Evolutionary conservation across 2,797 vertebrate genomes (phyloP).

Genomic region (Avahi laniger): DNA sequence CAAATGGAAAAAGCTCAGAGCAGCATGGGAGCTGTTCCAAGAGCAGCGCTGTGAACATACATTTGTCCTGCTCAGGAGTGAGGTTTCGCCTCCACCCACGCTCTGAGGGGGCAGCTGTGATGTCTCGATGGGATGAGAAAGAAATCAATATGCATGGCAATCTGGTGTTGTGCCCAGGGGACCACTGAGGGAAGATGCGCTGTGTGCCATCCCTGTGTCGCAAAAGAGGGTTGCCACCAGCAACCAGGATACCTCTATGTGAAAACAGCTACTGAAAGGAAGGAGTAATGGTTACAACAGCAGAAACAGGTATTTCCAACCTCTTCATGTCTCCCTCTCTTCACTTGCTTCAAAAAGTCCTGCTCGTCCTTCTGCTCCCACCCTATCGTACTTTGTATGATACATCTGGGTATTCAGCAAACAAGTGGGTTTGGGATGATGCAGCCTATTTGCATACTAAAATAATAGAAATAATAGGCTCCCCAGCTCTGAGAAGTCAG

Average conservation of each 20-base stretch:
- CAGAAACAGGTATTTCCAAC: neutral
- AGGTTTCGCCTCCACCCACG: slow-evolving; percentile 46
- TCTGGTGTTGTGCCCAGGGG: slow-evolving; percentile 67
- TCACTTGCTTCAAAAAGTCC: neutral
- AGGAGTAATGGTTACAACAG: neutral
- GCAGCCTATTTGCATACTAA: neutral
- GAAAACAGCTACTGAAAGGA: neutral
- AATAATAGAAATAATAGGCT: neutral
- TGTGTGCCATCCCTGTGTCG: neutral
- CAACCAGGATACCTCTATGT: slow-evolving; percentile 16
- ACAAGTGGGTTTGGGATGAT: neutral
- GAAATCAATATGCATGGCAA: slow-evolving; percentile 74
- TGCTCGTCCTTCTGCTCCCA: neutral
- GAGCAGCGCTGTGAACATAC: neutral
- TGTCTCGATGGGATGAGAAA: slow-evolving; percentile 55
- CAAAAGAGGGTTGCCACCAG: slow-evolving; percentile 18
- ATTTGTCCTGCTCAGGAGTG: slow-evolving; percentile 41
- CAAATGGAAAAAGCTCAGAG: slow-evolving; percentile 42
- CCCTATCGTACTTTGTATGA: neutral
- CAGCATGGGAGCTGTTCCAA: slow-evolving; percentile 1
- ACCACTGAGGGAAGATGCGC: slow-evolving; percentile 8
- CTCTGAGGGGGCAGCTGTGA: slow-evolving; percentile 61
- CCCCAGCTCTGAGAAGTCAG: neutral
- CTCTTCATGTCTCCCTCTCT: neutral
- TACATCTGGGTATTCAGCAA: neutral